Conservation (phyloP, 1,140 invertebrate species). For the Drosophila biarmipes region DNA sequence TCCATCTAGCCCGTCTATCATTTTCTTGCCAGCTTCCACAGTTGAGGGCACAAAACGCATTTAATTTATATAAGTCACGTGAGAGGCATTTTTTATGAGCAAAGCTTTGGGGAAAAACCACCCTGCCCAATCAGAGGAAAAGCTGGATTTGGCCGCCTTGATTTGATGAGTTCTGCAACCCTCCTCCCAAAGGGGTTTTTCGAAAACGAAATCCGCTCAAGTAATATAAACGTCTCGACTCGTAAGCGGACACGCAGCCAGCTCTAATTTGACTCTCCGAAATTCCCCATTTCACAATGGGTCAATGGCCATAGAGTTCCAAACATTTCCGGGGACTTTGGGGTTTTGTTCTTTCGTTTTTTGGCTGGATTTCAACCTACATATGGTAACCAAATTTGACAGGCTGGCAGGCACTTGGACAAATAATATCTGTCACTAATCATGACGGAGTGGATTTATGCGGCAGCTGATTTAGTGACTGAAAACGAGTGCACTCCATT, state of each 20-base stretch:
- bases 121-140: constrained; percentile 43
- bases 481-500: constrained; percentile 37
- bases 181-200: constrained; percentile 22
- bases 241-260: constrained; percentile 10
- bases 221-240: constrained; percentile 1
- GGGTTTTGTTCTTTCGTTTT: background rate
- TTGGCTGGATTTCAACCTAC: constrained; percentile 4
- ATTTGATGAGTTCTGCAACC: constrained; percentile 59
- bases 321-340: background rate
- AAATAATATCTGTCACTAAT: constrained; percentile 53
- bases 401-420: constrained; percentile 32
- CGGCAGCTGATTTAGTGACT: constrained; percentile 38
- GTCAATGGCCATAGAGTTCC: background rate
- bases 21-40: constrained; percentile 43
- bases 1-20: constrained; percentile 47
- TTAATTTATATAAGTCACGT: constrained; percentile 77
- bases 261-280: constrained; percentile 11
- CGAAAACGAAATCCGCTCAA: constrained; percentile 4
- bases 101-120: constrained; percentile 7
- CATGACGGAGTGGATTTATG: constrained; percentile 50
- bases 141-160: constrained; percentile 50
- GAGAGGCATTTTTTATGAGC: constrained; percentile 66
- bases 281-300: background rate
- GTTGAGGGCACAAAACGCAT: constrained; percentile 34
- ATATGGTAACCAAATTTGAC: constrained; percentile 29